Conservation (phyloP, 2,888 invertebrate species). For the Toxonevra muliebris region DNA sequence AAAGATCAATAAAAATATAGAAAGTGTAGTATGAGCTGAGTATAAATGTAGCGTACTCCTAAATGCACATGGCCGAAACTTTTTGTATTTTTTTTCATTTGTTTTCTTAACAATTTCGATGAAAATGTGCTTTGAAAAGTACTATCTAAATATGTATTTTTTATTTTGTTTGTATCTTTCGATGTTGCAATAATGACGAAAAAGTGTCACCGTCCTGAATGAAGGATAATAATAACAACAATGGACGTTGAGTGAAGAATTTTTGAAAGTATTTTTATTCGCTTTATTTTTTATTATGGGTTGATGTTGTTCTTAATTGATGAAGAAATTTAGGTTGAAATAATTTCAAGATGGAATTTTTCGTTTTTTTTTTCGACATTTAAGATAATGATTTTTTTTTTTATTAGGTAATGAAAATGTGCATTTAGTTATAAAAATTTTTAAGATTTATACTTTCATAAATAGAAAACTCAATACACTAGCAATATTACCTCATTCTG, state of each 20-base stretch:
- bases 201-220: constrained; percentile 60
- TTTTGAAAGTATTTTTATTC: constrained; percentile 35
- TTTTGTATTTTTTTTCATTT: constrained; percentile 21
- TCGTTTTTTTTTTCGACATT: not conserved
- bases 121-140: not conserved
- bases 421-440: not conserved
- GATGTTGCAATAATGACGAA: constrained; percentile 59
- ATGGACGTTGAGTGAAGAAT: constrained; percentile 38
- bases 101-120: constrained; percentile 24
- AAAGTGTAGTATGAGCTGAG: too few species aligned
- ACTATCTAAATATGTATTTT: constrained; percentile 26
- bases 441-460: not conserved
- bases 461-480: not conserved
- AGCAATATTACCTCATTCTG: too few species aligned
- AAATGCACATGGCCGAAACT: too few species aligned
- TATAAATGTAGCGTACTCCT: too few species aligned
- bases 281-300: constrained; percentile 36
- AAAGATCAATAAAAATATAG: too few species aligned
- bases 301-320: constrained; percentile 56
- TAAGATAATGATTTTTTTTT: too few species aligned
- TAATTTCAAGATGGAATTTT: not conserved
- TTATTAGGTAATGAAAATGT: not conserved
- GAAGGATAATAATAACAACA: constrained; percentile 41
- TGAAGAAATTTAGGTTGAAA: constrained; percentile 48
- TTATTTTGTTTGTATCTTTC: constrained; percentile 38